Evolutionary conservation across 1,140 invertebrate genomes (phyloP).

Genomic region (Drosophila ironensis): DNA sequence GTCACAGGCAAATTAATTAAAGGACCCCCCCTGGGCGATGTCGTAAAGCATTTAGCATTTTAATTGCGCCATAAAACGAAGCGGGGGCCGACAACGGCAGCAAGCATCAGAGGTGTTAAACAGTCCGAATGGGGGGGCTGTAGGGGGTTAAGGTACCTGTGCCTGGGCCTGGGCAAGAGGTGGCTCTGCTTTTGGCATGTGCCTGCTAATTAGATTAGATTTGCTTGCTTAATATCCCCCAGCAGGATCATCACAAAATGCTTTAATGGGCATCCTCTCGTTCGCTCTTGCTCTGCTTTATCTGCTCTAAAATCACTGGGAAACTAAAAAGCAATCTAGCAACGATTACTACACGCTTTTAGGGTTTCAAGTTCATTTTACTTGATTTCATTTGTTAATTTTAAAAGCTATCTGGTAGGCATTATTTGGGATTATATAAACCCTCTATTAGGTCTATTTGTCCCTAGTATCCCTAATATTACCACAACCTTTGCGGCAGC

Average conservation of each 20-base stretch:
- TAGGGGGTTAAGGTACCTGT: constrained; percentile 12
- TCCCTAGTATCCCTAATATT: no score
- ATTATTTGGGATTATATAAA: no score
- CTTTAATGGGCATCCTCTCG: constrained; percentile 16
- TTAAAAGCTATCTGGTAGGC: no score
- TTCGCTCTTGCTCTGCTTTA: not conserved
- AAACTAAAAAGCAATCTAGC: constrained; percentile 1
- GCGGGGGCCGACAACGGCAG: not conserved
- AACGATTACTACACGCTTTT: not conserved
- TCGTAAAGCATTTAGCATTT: constrained; percentile 77
- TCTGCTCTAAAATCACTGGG: not conserved
- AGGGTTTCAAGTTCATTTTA: not conserved
- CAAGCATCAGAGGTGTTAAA: constrained; percentile 6
- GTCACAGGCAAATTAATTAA: constrained; percentile 70
- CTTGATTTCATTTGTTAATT: not conserved
- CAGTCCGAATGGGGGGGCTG: not conserved
- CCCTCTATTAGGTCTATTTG: no score
- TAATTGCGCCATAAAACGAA: constrained; percentile 70
- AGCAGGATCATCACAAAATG: constrained; percentile 36
- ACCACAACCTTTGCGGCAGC: no score
- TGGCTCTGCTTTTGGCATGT: constrained; percentile 54
- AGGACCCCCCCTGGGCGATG: constrained; percentile 49
- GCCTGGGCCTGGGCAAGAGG: constrained; percentile 8
- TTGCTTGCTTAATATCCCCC: constrained; percentile 42
- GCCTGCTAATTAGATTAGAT: constrained; percentile 71